Percentiles rank a stretch among this genome's conserved stretches.
These are phyloP conservation scores for Aptenodytes forsteri DNA, from an alignment of 2,113 vertebrate species.

Conservation along the genomic window DNA sequence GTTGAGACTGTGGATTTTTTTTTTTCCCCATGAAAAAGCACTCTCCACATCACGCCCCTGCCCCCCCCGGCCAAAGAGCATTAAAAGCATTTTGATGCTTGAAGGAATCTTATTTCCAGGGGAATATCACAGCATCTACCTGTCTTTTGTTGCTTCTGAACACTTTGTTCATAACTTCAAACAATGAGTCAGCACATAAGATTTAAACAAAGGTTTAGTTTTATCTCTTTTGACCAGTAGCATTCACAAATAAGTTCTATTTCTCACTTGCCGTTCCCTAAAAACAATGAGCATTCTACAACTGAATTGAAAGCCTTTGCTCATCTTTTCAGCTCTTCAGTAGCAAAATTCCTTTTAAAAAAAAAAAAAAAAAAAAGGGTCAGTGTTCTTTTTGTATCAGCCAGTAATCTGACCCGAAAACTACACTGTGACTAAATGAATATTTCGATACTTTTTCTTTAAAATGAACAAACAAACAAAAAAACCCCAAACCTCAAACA, in stretches of 20 bases:
- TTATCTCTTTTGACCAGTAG: not conserved
- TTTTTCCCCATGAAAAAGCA: not conserved
- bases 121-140: not conserved
- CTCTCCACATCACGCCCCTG: not conserved
- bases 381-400: not conserved
- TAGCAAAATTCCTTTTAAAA: not conserved
- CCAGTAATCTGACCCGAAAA: not conserved
- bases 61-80: accelerated
- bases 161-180: not conserved
- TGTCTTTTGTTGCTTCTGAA: not conserved
- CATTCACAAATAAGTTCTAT: not conserved
- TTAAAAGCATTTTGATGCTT: slow-evolving; percentile 27
- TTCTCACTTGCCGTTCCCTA: not conserved
- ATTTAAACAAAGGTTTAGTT: not conserved
- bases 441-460: not conserved
- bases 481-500: not conserved
- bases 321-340: not conserved
- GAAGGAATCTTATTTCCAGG: not conserved
- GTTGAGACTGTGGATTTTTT: not conserved
- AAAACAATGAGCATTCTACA: not conserved
- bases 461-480: not conserved
- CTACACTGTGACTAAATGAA: not conserved
- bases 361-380: not conserved
- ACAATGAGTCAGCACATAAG: not conserved
- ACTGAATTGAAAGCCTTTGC: not conserved